Evolutionary conservation across 2,797 vertebrate genomes (phyloP), one percentile per base, ranked within the genome.

Genomic region (Salmo trutta): DNA sequence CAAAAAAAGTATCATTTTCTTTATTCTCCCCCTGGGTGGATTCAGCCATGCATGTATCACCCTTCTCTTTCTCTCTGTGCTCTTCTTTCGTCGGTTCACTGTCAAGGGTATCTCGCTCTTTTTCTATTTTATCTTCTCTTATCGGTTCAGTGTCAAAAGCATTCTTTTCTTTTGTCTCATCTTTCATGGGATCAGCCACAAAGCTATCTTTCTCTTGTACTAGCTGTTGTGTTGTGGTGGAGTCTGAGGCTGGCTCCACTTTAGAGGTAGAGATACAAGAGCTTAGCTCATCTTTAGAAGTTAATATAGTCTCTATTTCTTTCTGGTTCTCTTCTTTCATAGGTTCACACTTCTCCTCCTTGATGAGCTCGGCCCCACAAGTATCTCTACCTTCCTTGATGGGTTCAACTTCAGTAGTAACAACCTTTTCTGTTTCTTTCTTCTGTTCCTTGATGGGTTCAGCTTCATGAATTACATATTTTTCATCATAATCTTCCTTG

Each of bases 101-200:
- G 19, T 51, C 33, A 71, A 12, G n/a, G 6, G 17, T 36, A 19
- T 70, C 36, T 70, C 33, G 17, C 7, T 70, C 29, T 7, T 66
- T 21, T 31, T 66, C 65, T 16, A 31, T 66, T 31, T 67, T 24
- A 14, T 72, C 71, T 14, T 90, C 75, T 91, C 89, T 15, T 86
- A 83, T 33, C 73, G 81, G 75, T 53, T 17, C 24, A 27, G 65
- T 15, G 24, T 67, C 65, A 67, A 31, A 67, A 16, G 65, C 31
- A 29, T 54, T 15, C 6, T 73, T 16, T 10, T 27, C 70, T 72
- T 53, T 17, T 1, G 17, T 72, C 12, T 17, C 19, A 36, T 72
- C 71, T 53, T 53, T 72, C 17, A 72, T 53, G 2, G 51, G 29
- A 59, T 82, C 77, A 75, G 69, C 31, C 4, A 65, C 0, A 4